These are phyloP conservation scores for Tenualosa thibaudeaui DNA, from an alignment of 2,797 vertebrate genomes.

Conservation along the genomic window DNA sequence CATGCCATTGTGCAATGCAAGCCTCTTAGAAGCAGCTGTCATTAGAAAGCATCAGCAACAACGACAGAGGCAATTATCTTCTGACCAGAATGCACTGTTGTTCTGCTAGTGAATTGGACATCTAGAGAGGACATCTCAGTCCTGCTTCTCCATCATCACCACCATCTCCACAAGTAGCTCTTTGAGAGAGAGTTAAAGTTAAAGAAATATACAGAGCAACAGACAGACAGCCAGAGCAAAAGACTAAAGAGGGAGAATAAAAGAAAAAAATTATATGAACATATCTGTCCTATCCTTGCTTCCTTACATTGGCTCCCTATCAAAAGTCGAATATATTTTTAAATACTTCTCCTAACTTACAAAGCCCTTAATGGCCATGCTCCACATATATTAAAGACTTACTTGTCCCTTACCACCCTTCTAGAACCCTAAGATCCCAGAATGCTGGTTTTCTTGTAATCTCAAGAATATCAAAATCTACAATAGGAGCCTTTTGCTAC, in stretches of 20 bases:
- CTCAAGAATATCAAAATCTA: too few species aligned
- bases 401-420: too few species aligned
- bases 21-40: neutral
- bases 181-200: constrained; percentile 12
- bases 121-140: neutral
- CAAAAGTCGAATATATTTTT: too few species aligned
- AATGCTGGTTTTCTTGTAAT: too few species aligned
- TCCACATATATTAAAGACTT: too few species aligned
- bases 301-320: too few species aligned
- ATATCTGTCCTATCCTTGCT: too few species aligned
- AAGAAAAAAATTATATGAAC: neutral
- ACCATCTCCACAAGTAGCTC: neutral
- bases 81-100: neutral
- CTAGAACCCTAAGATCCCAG: too few species aligned
- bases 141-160: neutral
- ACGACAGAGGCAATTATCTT: neutral
- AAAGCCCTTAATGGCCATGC: too few species aligned
- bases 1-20: neutral
- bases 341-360: too few species aligned
- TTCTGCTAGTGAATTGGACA: neutral
- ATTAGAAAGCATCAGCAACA: neutral
- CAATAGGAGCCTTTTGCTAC: too few species aligned
- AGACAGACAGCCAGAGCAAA: constrained; percentile 11
- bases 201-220: too few species aligned
- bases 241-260: neutral